A percentile compares a stretch with the other conserved stretches of the same genome.
Conservation (phyloP, 1,140 invertebrate genomes). For the Drosophila tsacasi region DNA sequence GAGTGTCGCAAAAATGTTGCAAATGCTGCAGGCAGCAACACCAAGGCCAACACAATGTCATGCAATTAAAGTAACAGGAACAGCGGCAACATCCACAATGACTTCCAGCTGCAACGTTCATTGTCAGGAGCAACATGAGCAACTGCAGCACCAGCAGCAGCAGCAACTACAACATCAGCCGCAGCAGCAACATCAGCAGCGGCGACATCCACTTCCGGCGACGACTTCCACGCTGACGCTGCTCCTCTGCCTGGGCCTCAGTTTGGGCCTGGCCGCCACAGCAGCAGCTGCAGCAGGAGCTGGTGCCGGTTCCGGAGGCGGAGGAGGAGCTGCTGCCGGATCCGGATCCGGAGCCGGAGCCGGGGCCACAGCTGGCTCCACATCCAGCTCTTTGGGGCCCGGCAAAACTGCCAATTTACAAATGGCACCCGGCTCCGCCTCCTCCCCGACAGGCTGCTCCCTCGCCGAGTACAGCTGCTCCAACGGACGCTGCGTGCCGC, state of each 20-base stretch:
- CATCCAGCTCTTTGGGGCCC: constrained; percentile 28
- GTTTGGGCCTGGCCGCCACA: constrained; percentile 45
- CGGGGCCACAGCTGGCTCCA: constrained; percentile 36
- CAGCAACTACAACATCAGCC: constrained; percentile 28
- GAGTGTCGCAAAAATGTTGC: constrained; percentile 68
- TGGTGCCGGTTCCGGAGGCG: constrained; percentile 10
- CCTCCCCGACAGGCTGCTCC: constrained; percentile 86
- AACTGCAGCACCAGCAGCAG: constrained; percentile 31
- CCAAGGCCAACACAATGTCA: constrained; percentile 64
- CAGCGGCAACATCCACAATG: constrained; percentile 49
- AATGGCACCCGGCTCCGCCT: constrained; percentile 42
- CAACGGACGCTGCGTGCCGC: constrained; percentile 92
- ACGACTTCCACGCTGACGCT: constrained; percentile 42
- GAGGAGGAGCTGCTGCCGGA: constrained; percentile 16
- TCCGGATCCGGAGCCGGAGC: constrained; percentile 34
- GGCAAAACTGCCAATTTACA: constrained; percentile 63
- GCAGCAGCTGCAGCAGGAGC: constrained; percentile 33
- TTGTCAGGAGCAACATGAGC: constrained; percentile 53
- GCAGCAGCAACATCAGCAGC: constrained; percentile 46
- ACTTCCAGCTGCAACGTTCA: constrained; percentile 58
- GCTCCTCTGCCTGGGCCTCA: constrained; percentile 54
- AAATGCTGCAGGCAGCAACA: constrained; percentile 55
- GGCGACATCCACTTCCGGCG: constrained; percentile 57
- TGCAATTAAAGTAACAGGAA: constrained; percentile 72
- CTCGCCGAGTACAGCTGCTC: constrained; percentile 92